These are phyloP conservation scores for Apogon talboti DNA, from an alignment of 2,797 vertebrate species.

Conservation along the genomic window DNA sequence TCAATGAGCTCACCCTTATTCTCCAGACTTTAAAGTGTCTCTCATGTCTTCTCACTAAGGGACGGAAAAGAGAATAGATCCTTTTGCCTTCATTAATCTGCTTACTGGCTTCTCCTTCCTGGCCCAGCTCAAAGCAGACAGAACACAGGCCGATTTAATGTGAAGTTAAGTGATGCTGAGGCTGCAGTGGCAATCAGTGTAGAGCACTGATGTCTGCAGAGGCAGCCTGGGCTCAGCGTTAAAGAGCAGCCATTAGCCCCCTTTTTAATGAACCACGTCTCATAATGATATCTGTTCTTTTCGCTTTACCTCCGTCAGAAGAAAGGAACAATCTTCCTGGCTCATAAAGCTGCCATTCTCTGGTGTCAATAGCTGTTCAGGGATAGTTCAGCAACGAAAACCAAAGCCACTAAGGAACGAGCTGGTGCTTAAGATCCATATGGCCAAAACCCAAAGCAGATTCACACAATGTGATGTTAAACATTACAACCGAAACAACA, in stretches of 20 bases:
- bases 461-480: conserved; percentile 47
- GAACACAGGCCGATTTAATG: conserved; percentile 73
- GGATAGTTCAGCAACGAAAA: conserved; percentile 46
- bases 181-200: conserved; percentile 76
- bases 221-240: conserved; percentile 63
- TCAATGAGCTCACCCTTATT: conserved; percentile 37
- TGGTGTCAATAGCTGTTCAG: conserved; percentile 57
- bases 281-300: conserved; percentile 76
- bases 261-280: conserved; percentile 80
- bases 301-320: conserved; percentile 67
- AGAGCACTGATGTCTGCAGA: conserved; percentile 75
- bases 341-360: conserved; percentile 66
- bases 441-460: conserved; percentile 38
- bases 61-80: conserved; percentile 67
- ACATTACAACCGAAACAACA: conserved; percentile 35
- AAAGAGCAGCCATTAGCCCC: conserved; percentile 79
- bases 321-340: conserved; percentile 61
- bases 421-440: conserved; percentile 55
- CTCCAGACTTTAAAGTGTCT: conserved; percentile 55
- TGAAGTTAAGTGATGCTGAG: conserved; percentile 82
- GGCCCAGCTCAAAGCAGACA: conserved; percentile 70
- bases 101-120: conserved; percentile 67
- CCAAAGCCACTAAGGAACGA: conserved; percentile 33
- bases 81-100: conserved; percentile 79
- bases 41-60: conserved; percentile 57